Conservation (phyloP, 2,797 vertebrate species). For the Babyrousa celebensis region DNA sequence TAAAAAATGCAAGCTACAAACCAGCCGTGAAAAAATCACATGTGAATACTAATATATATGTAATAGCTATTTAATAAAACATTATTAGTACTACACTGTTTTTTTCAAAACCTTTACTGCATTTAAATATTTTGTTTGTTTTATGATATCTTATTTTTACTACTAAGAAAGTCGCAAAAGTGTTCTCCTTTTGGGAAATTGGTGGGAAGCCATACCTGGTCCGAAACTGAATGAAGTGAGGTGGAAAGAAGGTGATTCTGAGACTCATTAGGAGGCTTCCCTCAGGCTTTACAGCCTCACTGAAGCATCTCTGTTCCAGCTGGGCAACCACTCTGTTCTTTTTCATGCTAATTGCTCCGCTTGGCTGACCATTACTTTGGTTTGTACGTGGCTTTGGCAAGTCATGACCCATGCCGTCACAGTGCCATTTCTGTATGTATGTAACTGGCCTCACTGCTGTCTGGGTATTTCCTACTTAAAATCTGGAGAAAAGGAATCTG, state of each 20-base stretch:
- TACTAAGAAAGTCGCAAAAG: neutral
- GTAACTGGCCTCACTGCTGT: neutral
- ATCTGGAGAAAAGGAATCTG: conserved; percentile 16
- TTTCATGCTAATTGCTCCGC: neutral
- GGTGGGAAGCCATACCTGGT: neutral
- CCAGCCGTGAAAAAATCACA: neutral
- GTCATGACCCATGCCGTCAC: neutral
- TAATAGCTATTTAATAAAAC: conserved; percentile 4
- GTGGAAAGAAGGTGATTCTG: neutral
- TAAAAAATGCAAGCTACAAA: conserved; percentile 19
- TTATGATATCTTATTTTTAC: neutral
- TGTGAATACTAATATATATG: neutral
- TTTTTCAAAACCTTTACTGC: neutral
- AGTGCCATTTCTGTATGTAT: conserved; percentile 31
- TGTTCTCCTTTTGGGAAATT: conserved; percentile 19
- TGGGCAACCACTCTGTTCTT: neutral
- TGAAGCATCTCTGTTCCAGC: neutral
- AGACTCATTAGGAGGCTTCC: neutral
- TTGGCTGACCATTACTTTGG: neutral
- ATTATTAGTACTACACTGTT: neutral
- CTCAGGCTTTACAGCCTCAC: neutral
- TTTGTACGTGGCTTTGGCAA: neutral
- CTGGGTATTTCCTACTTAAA: conserved; percentile 32
- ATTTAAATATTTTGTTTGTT: conserved; percentile 40
- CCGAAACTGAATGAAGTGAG: neutral